A percentile compares a stretch with the other conserved stretches of the same genome.
phyloP scores from a whole-genome alignment of 2,888 invertebrate species.

The Dromius quadrimaculatus region DNA sequence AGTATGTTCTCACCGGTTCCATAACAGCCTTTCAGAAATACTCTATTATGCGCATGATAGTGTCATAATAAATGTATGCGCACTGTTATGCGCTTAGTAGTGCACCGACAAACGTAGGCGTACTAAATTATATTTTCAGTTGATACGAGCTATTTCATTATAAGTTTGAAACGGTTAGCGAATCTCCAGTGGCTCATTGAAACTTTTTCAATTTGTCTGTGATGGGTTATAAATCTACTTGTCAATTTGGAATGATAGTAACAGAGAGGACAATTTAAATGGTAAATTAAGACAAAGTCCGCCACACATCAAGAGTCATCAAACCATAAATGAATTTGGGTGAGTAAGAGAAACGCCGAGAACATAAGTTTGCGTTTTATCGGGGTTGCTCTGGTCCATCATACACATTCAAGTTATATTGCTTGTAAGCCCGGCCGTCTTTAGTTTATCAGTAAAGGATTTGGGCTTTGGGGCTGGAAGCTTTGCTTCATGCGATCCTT shows the following conservation, averaged over 20 bases:
- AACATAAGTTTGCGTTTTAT: constrained; percentile 42
- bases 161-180: constrained; percentile 30
- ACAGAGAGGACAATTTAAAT: constrained; percentile 31
- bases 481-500: constrained; percentile 10
- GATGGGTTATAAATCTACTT: constrained; percentile 41
- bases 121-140: constrained; percentile 30
- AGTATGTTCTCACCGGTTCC: no score
- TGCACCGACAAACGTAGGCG: no score
- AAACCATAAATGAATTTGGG: constrained; percentile 40
- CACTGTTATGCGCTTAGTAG: no score
- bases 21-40: no score
- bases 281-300: constrained; percentile 32
- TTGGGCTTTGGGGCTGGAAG: neutral
- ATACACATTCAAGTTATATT: constrained; percentile 26
- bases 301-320: constrained; percentile 24
- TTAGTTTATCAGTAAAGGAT: neutral
- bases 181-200: constrained; percentile 40
- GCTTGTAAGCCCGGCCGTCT: neutral
- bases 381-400: constrained; percentile 13
- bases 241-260: constrained; percentile 17
- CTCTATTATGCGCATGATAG: no score
- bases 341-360: constrained; percentile 33
- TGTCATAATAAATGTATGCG: no score
- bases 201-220: constrained; percentile 45
- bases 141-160: constrained; percentile 35